Evolutionary conservation across 1,140 invertebrate genomes (phyloP), one percentile per base, ranked within the genome.

Genomic region (Euwallacea similis): DNA sequence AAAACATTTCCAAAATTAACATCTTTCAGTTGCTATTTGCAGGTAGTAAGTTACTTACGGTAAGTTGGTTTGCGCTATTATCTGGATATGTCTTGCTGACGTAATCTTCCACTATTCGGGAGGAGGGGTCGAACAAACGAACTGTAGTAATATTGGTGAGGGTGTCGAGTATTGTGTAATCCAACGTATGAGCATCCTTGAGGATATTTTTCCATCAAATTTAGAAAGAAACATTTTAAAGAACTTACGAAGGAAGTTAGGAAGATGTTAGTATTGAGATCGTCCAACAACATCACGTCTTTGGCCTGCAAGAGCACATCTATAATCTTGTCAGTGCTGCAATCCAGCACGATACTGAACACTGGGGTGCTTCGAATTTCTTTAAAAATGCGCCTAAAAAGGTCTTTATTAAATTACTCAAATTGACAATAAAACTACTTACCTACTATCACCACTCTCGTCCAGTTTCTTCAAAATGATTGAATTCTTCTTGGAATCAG

Each of bases 261-360:
- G 7, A 89, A 84, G 61, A 72, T 86, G 85, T 68, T 82, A 83
- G 79, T 85, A 84, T 77, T 92, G 90, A 77, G 91, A 90, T 72
- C 71, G 47, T 87, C 88, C 74, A 95, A 83, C 81, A 96, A 87
- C 71, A 91, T 90, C 0, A 96, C 87, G 79, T 95, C 90, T 77
- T 90, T 88, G 0, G 93, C 93, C 81, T 95, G 91, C 42, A 85
- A 83, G 11, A 96, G 82, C 42, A 95, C 85, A 0, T 84, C 76
- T 0, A 87, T 75, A 0, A 94, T 83, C 66, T 88, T 88, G 2
- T 91, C 85, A 0, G 87, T 82, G 0, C 85, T 81, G 72, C 93
- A 93, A 74, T 97, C 93, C 0, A 98, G 76, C 7, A 97, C 85
- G 7, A 98, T 87, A 73, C 90, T 88, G 13, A 86, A 88, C 75